phyloP scores from a whole-genome alignment of 2,888 invertebrate species.

The Pyrochroa serraticornis region DNA sequence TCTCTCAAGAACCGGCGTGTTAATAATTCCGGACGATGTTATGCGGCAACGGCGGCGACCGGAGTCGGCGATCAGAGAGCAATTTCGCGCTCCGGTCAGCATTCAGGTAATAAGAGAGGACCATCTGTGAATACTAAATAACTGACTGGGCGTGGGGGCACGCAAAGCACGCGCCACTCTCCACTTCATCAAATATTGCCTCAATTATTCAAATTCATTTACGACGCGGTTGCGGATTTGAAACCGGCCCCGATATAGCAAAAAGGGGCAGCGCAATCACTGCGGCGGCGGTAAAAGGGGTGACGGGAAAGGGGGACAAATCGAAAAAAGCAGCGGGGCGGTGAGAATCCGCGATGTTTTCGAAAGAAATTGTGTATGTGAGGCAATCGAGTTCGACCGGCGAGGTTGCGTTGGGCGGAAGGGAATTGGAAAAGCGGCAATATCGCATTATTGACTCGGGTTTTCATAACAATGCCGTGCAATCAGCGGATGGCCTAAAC shows the following conservation, averaged over 20 bases:
- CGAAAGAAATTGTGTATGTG: no score
- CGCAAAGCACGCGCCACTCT: conserved; percentile 30
- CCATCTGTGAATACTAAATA: conserved; percentile 44
- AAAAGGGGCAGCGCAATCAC: no score
- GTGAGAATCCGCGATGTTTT: no score
- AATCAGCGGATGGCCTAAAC: no score
- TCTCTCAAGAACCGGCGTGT: conserved; percentile 13
- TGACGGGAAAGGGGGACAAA: no score
- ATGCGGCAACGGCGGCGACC: conserved; percentile 15
- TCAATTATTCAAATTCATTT: conserved; percentile 37
- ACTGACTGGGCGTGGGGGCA: conserved; percentile 24
- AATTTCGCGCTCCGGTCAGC: conserved; percentile 47
- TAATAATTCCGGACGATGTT: conserved; percentile 29
- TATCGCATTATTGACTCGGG: no score
- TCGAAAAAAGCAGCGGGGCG: no score
- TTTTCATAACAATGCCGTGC: no score
- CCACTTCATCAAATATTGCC: conserved; percentile 35
- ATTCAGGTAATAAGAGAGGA: conserved; percentile 41
- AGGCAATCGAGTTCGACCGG: no score
- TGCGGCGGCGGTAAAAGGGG: no score
- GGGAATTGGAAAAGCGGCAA: no score
- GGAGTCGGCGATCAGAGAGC: conserved; percentile 33
- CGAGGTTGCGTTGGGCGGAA: no score
- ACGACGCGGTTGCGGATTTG: conserved; percentile 14
- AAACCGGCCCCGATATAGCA: neutral